phyloP scores from a whole-genome alignment of 1,140 invertebrate genomes.

The Drosophila willistoni region DNA sequence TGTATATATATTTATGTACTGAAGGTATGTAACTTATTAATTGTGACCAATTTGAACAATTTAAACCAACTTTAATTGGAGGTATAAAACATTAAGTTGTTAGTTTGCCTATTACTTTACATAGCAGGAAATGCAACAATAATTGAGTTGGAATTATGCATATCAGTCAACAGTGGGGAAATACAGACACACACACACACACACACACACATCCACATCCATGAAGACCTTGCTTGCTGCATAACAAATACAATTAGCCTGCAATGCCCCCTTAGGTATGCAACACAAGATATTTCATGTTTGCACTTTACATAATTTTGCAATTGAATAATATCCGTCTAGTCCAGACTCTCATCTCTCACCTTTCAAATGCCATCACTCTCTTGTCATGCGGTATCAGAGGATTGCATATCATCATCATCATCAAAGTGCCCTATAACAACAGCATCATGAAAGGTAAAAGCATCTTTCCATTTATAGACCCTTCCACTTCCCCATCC shows the following conservation, averaged over 20 bases:
- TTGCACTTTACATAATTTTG: constrained; percentile 78
- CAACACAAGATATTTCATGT: constrained; percentile 69
- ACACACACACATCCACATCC: constrained; percentile 6
- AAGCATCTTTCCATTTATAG: constrained; percentile 34
- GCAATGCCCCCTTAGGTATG: constrained; percentile 74
- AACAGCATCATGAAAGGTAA: neutral
- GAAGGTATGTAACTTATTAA: neutral
- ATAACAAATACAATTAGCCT: constrained; percentile 70
- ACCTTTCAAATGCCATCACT: neutral
- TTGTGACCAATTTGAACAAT: constrained; percentile 3
- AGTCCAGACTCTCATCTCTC: constrained; percentile 2
- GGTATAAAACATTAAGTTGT: neutral
- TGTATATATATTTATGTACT: neutral
- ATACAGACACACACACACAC: constrained; percentile 13
- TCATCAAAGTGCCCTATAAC: constrained; percentile 6
- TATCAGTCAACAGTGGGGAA: constrained; percentile 1
- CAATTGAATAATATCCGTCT: constrained; percentile 51
- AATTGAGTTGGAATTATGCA: constrained; percentile 34
- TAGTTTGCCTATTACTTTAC: constrained; percentile 16
- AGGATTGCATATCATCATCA: neutral
- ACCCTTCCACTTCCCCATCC: neutral
- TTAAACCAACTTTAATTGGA: neutral
- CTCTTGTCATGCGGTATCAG: neutral
- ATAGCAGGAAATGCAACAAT: constrained; percentile 21
- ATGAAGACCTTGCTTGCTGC: neutral